Evolutionary conservation across 2,888 invertebrate species (phyloP), one percentile per base, ranked within the genome.

Genomic region (Noctua pronuba): DNA sequence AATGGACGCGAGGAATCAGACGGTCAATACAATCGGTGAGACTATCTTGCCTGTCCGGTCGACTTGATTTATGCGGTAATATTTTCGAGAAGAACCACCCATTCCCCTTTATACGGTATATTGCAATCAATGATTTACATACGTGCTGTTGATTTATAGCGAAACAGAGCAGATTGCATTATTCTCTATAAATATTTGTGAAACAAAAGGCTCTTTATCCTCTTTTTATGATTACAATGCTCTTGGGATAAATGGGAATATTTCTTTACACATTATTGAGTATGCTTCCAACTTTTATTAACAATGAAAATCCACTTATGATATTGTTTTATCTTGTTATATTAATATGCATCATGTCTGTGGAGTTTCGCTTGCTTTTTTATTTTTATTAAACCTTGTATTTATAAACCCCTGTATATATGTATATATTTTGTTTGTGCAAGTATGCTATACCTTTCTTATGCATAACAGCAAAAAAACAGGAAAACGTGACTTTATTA

Each of bases 21-120:
- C 88, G 90, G 90, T 88, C 92, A 90, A 92, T 92, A 93, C 92
- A 93, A 92, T 92, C 88, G 87, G 81, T 78, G 86, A 86, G 89
- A 90, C 92, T 92, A 93, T 93, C 91, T 90, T 89, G 76, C 73
- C 86, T 89, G 91, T 92, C 91, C 89, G 77, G 86, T 87, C 77
- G 68, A 85, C 80, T 89, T 93, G 94, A 95, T 95, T 95, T 95
- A 95, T 94, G 89, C 84, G 89, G 89, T 89, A 92, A 93, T 94
- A 94, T 94, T 93, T 93, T 91, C 89, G 89, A 88, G 76, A 83
- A 88, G 89, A 85, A 87, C 86, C 85, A 91, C 90, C 89, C 89
- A 91, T 92, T 90, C 87, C 82, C 82, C 82, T 88, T 88, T 89
- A 88, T 87, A 85, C 89, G 86, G 90, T 88, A 90, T 90, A 91